Percentiles rank a stretch among this genome's conserved stretches.
Conservation (phyloP, 2,797 vertebrate species). For the Lateolabrax maculatus region DNA sequence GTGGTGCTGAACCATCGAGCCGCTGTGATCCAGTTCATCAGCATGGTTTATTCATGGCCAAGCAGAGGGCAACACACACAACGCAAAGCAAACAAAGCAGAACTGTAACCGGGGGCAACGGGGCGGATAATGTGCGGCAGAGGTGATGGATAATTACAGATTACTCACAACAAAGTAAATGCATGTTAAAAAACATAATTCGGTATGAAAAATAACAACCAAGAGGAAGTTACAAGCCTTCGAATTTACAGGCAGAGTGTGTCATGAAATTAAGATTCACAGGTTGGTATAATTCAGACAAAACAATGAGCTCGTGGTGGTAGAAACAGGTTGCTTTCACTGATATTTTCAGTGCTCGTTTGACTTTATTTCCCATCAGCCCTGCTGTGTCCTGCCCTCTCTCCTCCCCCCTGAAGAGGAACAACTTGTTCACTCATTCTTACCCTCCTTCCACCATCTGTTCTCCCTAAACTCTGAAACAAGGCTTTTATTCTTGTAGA, state of each 20-base stretch:
- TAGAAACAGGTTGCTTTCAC: too few relatives aligned
- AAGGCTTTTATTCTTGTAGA: not conserved
- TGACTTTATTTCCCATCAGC: not conserved
- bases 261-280: not conserved
- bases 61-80: not conserved
- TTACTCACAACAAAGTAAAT: slow-evolving; percentile 3
- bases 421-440: not conserved
- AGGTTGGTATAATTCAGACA: too few relatives aligned
- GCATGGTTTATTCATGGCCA: slow-evolving; percentile 43
- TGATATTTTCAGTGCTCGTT: too few relatives aligned
- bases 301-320: not conserved
- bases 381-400: not conserved
- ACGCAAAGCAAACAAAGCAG: not conserved
- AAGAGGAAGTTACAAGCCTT: not conserved
- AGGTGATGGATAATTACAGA: slow-evolving; percentile 21
- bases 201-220: too few relatives aligned
- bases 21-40: slow-evolving; percentile 15
- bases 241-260: not conserved
- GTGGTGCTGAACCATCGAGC: not conserved
- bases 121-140: slow-evolving; percentile 3
- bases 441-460: not conserved
- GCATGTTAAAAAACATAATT: not conserved
- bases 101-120: not conserved
- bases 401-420: not conserved
- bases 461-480: not conserved